Evolutionary conservation across 2,888 invertebrate genomes (phyloP), one percentile per base, ranked within the genome.

Genomic region (Napeogenes inachia): DNA sequence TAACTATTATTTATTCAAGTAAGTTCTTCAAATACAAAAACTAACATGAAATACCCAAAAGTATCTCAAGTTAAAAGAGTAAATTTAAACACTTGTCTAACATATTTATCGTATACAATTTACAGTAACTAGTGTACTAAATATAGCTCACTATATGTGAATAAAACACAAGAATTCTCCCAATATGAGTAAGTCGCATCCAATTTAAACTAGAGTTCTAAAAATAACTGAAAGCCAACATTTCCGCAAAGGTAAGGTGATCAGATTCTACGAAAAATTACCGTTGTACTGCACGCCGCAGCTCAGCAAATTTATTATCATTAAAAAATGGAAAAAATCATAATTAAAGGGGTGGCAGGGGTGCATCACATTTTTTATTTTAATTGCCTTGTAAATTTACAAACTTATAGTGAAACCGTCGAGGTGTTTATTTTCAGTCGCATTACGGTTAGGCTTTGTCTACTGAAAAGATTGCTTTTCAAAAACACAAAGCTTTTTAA

Each of bases 301-400:
- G 73, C 76, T 76, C 76, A 75, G 77, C 77, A 76, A 83, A 88
- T 87, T 87, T 89, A 89, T 88, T 87, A 84, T 85, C 88, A 87
- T 88, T 87, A 85, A 88, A 89, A 89, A 87, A 85, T 82, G 85
- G 82, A 86, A 85, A 89, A 88, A 88, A 87, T 80, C 82, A 86
- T 89, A 87, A 89, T 89, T 83, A 88, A 88, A 85, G 84, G 85
- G 87, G 82, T 87, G 82, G 70, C 75, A 77, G 82, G 76, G 84
- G 80, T 81, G 86, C 81, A 80, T 81, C 82, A 82, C 87, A 87
- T 88, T 88, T 87, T 89, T 88, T 87, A 89, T 84, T 85, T 87
- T 87, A 89, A 88, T 89, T 87, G 88, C 84, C 87, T 84, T 87
- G 88, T 89, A 87, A 87, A 89, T 89, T 87, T 84, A 81, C 78